These are phyloP conservation scores for Antheraea assamensis DNA, from an alignment of 2,888 invertebrate genomes.

Conservation along the genomic window DNA sequence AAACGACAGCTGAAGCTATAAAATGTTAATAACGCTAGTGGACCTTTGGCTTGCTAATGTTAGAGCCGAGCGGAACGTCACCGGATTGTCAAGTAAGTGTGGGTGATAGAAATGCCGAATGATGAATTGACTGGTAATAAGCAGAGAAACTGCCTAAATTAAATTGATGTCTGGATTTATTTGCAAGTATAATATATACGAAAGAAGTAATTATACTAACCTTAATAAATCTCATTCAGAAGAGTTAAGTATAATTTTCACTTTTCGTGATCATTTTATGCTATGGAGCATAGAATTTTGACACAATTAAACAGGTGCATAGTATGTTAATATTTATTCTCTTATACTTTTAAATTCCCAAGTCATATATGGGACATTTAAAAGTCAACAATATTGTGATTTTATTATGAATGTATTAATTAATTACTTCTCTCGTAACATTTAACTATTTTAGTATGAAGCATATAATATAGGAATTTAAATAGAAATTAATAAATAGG, in stretches of 20 bases:
- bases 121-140: constrained; percentile 14
- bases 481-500: neutral
- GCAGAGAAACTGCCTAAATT: constrained; percentile 11
- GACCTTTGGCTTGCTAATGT: constrained; percentile 19
- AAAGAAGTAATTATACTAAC: neutral
- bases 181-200: neutral
- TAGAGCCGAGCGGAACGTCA: constrained; percentile 3
- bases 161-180: neutral
- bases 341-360: neutral
- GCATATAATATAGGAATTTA: neutral
- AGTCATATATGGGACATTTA: neutral
- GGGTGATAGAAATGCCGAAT: constrained; percentile 15
- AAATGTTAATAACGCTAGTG: constrained; percentile 24
- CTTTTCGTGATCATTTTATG: neutral
- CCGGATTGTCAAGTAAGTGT: constrained; percentile 15
- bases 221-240: neutral
- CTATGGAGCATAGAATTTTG: neutral
- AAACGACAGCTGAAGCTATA: constrained; percentile 25
- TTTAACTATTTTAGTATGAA: neutral
- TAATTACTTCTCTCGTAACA: neutral
- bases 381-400: neutral
- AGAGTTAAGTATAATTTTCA: neutral
- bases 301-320: neutral
- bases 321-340: too few species aligned
- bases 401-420: neutral